Base-by-base conservation (phyloP, 2,888 invertebrate genomes). In the Hydroisotoma schaefferi region DNA sequence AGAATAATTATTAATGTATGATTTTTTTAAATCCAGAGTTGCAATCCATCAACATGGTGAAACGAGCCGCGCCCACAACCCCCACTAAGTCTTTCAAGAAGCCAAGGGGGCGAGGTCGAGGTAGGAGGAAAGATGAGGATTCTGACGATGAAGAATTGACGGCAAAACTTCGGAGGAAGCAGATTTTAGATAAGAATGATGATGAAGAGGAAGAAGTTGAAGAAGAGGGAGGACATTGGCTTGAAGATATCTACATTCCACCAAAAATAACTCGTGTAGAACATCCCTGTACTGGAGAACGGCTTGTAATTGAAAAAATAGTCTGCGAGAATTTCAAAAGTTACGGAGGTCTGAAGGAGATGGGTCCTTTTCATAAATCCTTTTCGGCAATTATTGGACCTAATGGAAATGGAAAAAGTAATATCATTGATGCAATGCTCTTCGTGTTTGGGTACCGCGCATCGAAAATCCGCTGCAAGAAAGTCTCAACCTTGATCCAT, bases 371-470 rank as follows among this genome's bases (percentile, higher is more conserved):
- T 78, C 93, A 98, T 77, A 93, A 94, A 88, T 90, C 91, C 76
- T 98, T 97, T 75, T 93, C 97, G 5, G 85, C 95, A 1, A 94
- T 99, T 57, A 88, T 99, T 69, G 99, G 99, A 0, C 98, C 99
- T 0, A 99, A 99, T 78, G 99, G 99, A 25, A 97, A 94, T 77
- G 99, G 99, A 0, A 99, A 99, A 77, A 95, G 95, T 73, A 99
- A 99, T 77, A 94, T 98, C 0, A 99, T 99, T 73, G 99, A 99
- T 78, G 93, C 99, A 0, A 91, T 99, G 89, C 80, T 99, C 67
- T 99, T 99, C 81, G 99, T 99, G 0, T 99, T 99, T 80, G 99
- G 99, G 1, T 98, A 93, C 76, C 82, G 97, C 73, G 94, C 98
- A 0, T 85, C 87, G 47, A 97, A 94, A 79, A 94, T 99, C 65